Conservation (phyloP, 1,140 invertebrate species). For the Conus betulinus region DNA sequence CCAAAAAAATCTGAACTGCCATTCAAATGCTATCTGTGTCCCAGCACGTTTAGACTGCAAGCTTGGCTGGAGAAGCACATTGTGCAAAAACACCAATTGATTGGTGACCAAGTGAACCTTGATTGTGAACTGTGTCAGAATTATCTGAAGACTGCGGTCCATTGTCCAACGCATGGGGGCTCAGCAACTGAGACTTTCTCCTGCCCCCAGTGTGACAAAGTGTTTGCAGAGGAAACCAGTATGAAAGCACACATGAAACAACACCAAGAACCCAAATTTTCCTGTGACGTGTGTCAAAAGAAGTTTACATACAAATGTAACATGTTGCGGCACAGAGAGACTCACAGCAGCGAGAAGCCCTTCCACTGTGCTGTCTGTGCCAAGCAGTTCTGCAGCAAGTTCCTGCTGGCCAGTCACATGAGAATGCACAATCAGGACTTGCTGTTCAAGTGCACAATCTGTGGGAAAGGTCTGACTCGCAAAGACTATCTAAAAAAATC, state of each 20-base stretch:
- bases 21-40: conserved; percentile 27
- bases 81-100: neutral
- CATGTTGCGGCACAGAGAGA: neutral
- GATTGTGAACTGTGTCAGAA: neutral
- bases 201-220: conserved; percentile 22
- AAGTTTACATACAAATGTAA: conserved; percentile 33
- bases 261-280: conserved; percentile 21
- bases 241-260: conserved; percentile 18
- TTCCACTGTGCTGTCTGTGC: conserved; percentile 15
- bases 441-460: neutral
- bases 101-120: neutral
- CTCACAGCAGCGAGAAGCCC: conserved; percentile 11
- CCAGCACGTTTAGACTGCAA: neutral
- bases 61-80: conserved; percentile 12
- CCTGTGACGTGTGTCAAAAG: conserved; percentile 16
- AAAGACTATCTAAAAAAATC: conserved; percentile 21
- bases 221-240: neutral
- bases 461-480: conserved; percentile 20
- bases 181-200: neutral
- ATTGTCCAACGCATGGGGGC: neutral
- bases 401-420: conserved; percentile 23
- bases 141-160: neutral
- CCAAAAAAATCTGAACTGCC: neutral
- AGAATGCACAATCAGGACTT: conserved; percentile 23
- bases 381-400: conserved; percentile 19